phyloP scores from a whole-genome alignment of 1,140 invertebrate genomes.

The Zaprionus tsacasi region DNA sequence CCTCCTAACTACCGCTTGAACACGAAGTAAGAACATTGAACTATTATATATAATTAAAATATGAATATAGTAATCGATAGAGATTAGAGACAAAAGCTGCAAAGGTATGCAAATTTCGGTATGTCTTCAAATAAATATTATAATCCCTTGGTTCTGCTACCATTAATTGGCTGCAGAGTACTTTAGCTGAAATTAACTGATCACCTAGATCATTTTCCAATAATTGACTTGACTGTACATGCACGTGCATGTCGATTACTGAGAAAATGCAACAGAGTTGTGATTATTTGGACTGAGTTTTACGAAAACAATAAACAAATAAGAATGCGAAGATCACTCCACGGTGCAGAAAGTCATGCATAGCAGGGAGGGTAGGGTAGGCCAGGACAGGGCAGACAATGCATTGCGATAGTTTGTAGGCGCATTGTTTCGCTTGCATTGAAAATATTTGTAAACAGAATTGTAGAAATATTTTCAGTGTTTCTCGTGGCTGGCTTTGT shows the following conservation, averaged over 20 bases:
- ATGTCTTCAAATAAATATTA: not conserved
- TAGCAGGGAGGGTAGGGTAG: not conserved
- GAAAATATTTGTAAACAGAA: constrained; percentile 83
- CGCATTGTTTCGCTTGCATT: constrained; percentile 68
- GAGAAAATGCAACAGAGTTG: constrained; percentile 5
- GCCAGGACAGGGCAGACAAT: not conserved
- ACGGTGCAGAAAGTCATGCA: constrained; percentile 61
- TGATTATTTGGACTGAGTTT: constrained; percentile 7
- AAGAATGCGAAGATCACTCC: constrained; percentile 11
- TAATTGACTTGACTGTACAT: constrained; percentile 7
- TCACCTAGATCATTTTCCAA: not conserved
- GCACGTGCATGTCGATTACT: not conserved
- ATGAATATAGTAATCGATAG: too few relatives aligned
- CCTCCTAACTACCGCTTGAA: too few relatives aligned
- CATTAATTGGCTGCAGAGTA: not conserved
- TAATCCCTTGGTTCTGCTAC: not conserved
- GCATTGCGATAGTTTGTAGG: constrained; percentile 52
- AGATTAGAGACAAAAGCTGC: too few relatives aligned
- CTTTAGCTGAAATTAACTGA: not conserved
- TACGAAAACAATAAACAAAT: constrained; percentile 17
- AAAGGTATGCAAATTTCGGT: too few relatives aligned
- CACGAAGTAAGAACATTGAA: too few relatives aligned
- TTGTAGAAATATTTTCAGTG: constrained; percentile 69
- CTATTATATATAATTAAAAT: too few relatives aligned
- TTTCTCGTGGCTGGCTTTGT: constrained; percentile 52